Evolutionary conservation across 2,113 vertebrate genomes (phyloP), one percentile per base, ranked within the genome.

Genomic region (Crocuta crocuta): DNA sequence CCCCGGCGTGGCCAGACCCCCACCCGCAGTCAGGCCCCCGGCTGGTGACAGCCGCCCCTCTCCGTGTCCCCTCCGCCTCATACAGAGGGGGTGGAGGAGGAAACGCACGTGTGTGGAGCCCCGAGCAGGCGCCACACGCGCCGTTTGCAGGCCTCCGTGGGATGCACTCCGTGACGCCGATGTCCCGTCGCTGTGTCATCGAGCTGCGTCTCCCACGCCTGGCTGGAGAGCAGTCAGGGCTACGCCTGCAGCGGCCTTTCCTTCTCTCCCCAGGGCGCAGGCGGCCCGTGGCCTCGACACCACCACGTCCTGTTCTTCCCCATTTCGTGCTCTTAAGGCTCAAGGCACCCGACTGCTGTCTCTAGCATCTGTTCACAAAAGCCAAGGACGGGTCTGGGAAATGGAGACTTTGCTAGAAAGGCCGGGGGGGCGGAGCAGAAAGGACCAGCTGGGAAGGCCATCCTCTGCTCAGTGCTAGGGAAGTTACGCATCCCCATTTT

Each of bases 261-360:
- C 35, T 13, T 19, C 55, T 10, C 17, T 15, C 19, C 55, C 68
- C 78, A 31, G 15, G 43, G 55, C 26, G 86, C 4, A 0, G n/a
- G 10, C 0, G 0, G 78, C 24, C 21, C 8, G 4, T 0, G 15
- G 17, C 19, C 48, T 74, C 31, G 9, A 1, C 5, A 0, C 33
- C 45, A 1, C 0, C 21, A 2, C 10, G 1, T 31, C 48, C 7
- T 58, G 17, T 33, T 58, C 24, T 3, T 39, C 13, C 50, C 7
- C 92, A 10, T 10, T 26, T 31, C 15, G 0, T 2, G 7, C 33
- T n/a, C 15, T 15, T 5, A 0, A 4, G 33, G 17, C 28, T 50
- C 61, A 12, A 0, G 3, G 33, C 28, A n/a, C 78, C 53, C 0
- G 12, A 39, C 39, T 39, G 39, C 55, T 26, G 83, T 15, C 28